Percentiles rank a stretch among this genome's conserved stretches.
Conservation (phyloP, 2,113 vertebrate genomes). For the Tretioscincus oriximinensis region DNA sequence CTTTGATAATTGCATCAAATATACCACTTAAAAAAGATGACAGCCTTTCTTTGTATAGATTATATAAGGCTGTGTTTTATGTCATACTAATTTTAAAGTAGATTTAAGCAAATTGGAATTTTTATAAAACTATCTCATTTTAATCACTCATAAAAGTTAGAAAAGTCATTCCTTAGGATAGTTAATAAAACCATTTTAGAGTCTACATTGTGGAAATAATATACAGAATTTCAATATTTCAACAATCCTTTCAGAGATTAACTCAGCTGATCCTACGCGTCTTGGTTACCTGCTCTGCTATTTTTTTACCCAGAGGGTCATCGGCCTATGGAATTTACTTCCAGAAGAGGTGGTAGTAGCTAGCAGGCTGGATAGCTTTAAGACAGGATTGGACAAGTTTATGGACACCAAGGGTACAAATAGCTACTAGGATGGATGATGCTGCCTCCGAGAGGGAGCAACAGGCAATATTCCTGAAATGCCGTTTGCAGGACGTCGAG, state of each 20-base stretch:
- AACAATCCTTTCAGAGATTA: not conserved
- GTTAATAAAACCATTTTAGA: not conserved
- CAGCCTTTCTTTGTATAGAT: conserved; percentile 8
- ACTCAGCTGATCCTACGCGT: not conserved
- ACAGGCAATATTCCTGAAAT: too few species aligned
- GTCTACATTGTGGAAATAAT: not conserved
- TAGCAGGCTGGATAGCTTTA: too few species aligned
- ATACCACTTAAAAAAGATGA: conserved; percentile 26
- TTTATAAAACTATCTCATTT: conserved; percentile 48
- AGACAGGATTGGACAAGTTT: too few species aligned
- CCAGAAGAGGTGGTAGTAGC: too few species aligned
- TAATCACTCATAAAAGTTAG: conserved; percentile 36
- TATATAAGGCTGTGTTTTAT: conserved; percentile 33
- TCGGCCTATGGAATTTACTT: too few species aligned
- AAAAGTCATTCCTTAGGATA: conserved; percentile 3
- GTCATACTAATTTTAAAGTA: conserved; percentile 56
- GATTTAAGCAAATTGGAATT: conserved; percentile 57
- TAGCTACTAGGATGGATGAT: too few species aligned
- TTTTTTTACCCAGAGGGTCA: not conserved
- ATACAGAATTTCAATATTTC: not conserved
- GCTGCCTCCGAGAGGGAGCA: too few species aligned
- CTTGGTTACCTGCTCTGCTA: not conserved
- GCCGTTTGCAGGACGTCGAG: too few species aligned
- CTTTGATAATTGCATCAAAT: conserved; percentile 13
- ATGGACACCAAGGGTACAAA: too few species aligned